phyloP scores from a whole-genome alignment of 2,888 invertebrate genomes.

The Mythimna lalbum region DNA sequence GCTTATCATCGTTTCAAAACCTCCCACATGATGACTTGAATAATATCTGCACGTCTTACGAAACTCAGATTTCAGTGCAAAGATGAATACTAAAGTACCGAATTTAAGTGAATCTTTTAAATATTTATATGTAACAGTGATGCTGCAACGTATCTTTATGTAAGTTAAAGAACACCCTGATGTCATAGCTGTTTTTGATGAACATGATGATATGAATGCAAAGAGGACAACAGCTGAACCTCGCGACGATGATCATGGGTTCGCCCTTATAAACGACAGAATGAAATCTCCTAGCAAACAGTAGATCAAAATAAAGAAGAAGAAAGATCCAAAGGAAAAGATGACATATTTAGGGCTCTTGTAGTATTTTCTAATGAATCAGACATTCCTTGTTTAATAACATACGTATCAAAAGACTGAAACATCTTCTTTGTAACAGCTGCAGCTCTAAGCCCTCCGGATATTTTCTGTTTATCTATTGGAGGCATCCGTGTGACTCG shows the following conservation, averaged over 20 bases:
- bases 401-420: not conserved
- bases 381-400: not conserved
- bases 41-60: conserved; percentile 56
- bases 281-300: not conserved
- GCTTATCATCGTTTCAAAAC: conserved; percentile 54
- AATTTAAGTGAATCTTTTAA: conserved; percentile 34
- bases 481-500: conserved; percentile 79
- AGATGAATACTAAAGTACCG: conserved; percentile 62
- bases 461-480: conserved; percentile 81
- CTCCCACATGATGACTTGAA: conserved; percentile 55
- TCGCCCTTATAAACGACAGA: not conserved
- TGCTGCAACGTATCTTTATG: conserved; percentile 38
- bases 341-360: too few relatives aligned
- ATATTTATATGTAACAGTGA: conserved; percentile 24
- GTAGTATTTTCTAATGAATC: not conserved
- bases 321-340: not conserved
- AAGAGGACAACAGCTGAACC: not conserved
- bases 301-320: not conserved
- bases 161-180: conserved; percentile 21
- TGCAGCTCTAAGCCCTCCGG: conserved; percentile 27
- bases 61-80: conserved; percentile 59
- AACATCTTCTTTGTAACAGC: not conserved
- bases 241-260: too few relatives aligned
- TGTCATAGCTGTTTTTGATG: not conserved
- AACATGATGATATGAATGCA: not conserved